Conservation (phyloP, 1,140 invertebrate genomes). For the Drosophila quadrilineata region DNA sequence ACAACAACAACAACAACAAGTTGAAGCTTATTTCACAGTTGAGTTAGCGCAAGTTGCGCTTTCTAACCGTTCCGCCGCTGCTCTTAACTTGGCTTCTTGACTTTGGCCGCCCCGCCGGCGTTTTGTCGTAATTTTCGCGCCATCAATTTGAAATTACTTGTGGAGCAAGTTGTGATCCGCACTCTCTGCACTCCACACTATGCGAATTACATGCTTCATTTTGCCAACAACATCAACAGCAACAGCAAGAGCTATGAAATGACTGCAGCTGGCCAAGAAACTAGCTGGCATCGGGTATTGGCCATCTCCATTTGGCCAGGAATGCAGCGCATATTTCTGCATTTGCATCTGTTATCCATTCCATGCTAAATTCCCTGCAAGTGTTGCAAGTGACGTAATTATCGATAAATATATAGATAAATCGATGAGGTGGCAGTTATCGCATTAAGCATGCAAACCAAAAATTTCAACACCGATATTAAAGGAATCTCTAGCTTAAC, state of each 20-base stretch:
- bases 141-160: constrained; percentile 73
- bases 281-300: constrained; percentile 15
- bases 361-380: constrained; percentile 40
- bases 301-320: constrained; percentile 24
- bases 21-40: constrained; percentile 66
- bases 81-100: constrained; percentile 53
- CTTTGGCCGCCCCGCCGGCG: constrained; percentile 54
- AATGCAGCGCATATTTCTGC: constrained; percentile 56
- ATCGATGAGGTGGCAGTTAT: constrained; percentile 4
- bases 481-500: too few relatives aligned
- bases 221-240: constrained; percentile 34
- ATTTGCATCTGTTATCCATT: constrained; percentile 71
- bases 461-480: too few relatives aligned
- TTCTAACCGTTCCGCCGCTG: constrained; percentile 57
- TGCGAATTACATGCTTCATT: constrained; percentile 76
- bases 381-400: constrained; percentile 56
- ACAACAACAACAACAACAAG: constrained; percentile 1
- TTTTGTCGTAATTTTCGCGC: constrained; percentile 74
- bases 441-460: background rate
- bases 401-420: constrained; percentile 52
- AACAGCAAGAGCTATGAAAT: background rate
- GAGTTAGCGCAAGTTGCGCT: constrained; percentile 36
- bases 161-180: constrained; percentile 35
- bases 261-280: constrained; percentile 41
- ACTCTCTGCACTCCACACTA: constrained; percentile 26